Percentiles rank a stretch among this genome's conserved stretches.
phyloP scores from a whole-genome alignment of 1,140 invertebrate species.

The Orussus abietinus region DNA sequence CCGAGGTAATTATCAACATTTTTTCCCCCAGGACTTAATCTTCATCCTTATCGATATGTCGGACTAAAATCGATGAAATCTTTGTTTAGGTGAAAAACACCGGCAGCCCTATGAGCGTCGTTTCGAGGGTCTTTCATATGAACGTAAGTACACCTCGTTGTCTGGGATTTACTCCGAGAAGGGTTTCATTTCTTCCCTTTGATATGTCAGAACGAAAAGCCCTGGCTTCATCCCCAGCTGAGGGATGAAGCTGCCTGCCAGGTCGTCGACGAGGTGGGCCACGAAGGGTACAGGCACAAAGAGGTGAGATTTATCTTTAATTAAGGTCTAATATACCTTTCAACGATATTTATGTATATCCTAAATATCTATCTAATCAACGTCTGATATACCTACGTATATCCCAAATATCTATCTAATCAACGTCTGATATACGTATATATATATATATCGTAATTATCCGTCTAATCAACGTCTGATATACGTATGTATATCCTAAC shows the following conservation, averaged over 20 bases:
- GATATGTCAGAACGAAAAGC: constrained; percentile 41
- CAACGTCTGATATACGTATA: no score
- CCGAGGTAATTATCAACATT: constrained; percentile 32
- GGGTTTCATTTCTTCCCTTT: constrained; percentile 10
- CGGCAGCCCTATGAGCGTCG: constrained; percentile 48
- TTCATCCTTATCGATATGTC: not conserved
- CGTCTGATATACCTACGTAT: no score
- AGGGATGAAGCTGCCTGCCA: constrained; percentile 46
- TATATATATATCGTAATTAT: no score
- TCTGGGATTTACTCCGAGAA: not conserved
- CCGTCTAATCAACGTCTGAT: no score
- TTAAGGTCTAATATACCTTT: not conserved
- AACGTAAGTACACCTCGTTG: constrained; percentile 34
- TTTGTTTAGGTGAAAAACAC: constrained; percentile 44
- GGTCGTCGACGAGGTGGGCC: constrained; percentile 27
- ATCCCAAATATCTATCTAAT: no score
- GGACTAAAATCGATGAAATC: not conserved
- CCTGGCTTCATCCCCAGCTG: constrained; percentile 49
- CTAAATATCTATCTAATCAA: no score
- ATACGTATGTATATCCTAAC: no score
- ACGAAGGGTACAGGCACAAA: constrained; percentile 39
- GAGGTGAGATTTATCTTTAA: constrained; percentile 25
- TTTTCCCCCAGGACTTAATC: not conserved
- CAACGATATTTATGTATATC: no score
- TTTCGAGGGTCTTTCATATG: constrained; percentile 44